Percentiles rank a stretch among this genome's conserved stretches.
phyloP scores from a whole-genome alignment of 2,797 vertebrate species.

The Hippopotamyrus pictus region DNA sequence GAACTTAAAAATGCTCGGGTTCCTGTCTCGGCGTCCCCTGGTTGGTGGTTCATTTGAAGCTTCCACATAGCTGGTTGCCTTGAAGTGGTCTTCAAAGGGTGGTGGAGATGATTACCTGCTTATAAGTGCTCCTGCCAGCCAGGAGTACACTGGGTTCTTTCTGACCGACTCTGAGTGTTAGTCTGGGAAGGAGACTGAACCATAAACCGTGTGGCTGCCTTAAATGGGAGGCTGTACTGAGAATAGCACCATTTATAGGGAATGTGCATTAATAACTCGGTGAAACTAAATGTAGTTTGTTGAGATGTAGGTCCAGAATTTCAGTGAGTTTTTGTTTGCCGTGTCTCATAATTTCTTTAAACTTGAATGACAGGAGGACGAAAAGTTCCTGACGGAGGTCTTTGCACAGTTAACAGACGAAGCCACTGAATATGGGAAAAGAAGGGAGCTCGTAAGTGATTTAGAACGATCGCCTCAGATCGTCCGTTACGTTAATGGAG shows the following conservation, averaged over 20 bases:
- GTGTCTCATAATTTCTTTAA: neutral
- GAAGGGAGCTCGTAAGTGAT: constrained; percentile 83
- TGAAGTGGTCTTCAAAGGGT: neutral
- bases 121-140: neutral
- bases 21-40: neutral
- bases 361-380: constrained; percentile 76
- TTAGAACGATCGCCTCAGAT: neutral
- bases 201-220: neutral
- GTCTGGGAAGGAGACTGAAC: neutral
- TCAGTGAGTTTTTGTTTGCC: neutral
- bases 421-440: constrained; percentile 89
- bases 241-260: neutral
- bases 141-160: neutral
- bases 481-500: neutral
- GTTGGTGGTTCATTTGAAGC: neutral
- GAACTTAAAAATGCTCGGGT: neutral
- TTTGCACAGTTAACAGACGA: constrained; percentile 98
- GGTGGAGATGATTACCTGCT: neutral
- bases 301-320: neutral
- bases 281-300: neutral
- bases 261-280: neutral
- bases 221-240: neutral
- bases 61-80: neutral
- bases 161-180: neutral
- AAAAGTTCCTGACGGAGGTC: constrained; percentile 96